Evolutionary conservation across 1,140 invertebrate genomes (phyloP).

Genomic region (Lepidostoma basale): DNA sequence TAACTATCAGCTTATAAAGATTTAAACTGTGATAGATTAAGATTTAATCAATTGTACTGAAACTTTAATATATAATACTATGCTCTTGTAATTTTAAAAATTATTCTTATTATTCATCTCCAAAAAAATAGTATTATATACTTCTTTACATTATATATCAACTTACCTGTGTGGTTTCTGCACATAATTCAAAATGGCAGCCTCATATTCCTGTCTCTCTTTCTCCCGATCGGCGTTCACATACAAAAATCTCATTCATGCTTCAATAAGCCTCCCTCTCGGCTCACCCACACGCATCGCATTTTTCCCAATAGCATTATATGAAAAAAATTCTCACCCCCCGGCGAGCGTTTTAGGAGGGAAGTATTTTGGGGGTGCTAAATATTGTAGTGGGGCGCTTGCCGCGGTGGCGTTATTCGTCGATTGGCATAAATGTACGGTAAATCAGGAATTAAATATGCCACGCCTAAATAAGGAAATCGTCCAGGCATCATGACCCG

Average conservation of each 20-base stretch:
- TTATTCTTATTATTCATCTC: too few relatives aligned
- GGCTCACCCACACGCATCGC: constrained; percentile 25
- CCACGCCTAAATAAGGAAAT: constrained; percentile 26
- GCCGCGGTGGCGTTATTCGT: constrained; percentile 34
- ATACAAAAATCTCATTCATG: constrained; percentile 43
- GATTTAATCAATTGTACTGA: too few relatives aligned
- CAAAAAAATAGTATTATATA: too few relatives aligned
- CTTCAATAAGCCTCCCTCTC: constrained; percentile 31
- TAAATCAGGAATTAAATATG: constrained; percentile 45
- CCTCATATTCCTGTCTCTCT: constrained; percentile 12
- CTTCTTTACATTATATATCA: too few relatives aligned
- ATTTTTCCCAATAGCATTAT: constrained; percentile 38
- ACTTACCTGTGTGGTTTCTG: background rate
- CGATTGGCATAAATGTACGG: constrained; percentile 44
- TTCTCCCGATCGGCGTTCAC: constrained; percentile 16
- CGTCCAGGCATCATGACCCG: constrained; percentile 5
- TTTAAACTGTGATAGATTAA: too few relatives aligned
- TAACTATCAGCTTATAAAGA: too few relatives aligned
- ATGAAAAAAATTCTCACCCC: constrained; percentile 37
- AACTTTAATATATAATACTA: too few relatives aligned
- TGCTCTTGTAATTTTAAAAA: too few relatives aligned
- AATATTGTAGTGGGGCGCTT: constrained; percentile 35
- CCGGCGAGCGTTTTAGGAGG: constrained; percentile 20
- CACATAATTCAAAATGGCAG: constrained; percentile 43
- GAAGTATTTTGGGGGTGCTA: constrained; percentile 32